Evolutionary conservation across 2,888 invertebrate species (phyloP), one percentile per base, ranked within the genome.

Genomic region (Disparrhopalites patrizii): DNA sequence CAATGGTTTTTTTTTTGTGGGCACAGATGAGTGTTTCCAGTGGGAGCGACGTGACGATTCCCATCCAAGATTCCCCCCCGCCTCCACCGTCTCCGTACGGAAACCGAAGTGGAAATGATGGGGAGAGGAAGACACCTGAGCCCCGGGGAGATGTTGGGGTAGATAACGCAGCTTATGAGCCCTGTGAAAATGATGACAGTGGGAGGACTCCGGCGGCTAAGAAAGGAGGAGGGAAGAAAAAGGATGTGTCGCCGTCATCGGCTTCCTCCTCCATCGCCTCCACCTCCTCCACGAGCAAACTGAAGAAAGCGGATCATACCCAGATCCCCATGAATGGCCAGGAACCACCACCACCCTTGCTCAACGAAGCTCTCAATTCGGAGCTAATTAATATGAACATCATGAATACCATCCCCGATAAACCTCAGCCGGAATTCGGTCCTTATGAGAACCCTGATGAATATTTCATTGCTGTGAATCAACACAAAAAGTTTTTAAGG

Each of bases 401-500:
- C 64, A 80, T 84, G 73, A 85, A 84, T 73, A 84, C 85, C 5
- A 82, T 84, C 62, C 83, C 84, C 1, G 77, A 82, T 52, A 87
- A 87, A 79, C 87, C 74, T 47, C 62, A 84, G 86, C 65, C 79
- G 78, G 71, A 80, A 78, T 72, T 71, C 65, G 75, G 75, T 27
- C 73, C 75, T 56, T 76, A 74, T 65, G 88, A 88, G 78, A 87
- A 88, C 4, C 89, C 90, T 78, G 89, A 90, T 76, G 90, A 90
- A 77, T 90, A 90, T 80, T 90, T 90, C 79, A 89, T 91, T 69
- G 89, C 90, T 31, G 90, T 91, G 71, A 90, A 91, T 78, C 89
- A 90, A 77, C 90, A 90, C 79, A 85, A 87, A 78, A 91, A 91
- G 81, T 90, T 87, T 78, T 89, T 90, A 83, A 88, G 90, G 90